Evolutionary conservation across 2,113 vertebrate genomes (phyloP).

Genomic region (Vireo altiloquus): DNA sequence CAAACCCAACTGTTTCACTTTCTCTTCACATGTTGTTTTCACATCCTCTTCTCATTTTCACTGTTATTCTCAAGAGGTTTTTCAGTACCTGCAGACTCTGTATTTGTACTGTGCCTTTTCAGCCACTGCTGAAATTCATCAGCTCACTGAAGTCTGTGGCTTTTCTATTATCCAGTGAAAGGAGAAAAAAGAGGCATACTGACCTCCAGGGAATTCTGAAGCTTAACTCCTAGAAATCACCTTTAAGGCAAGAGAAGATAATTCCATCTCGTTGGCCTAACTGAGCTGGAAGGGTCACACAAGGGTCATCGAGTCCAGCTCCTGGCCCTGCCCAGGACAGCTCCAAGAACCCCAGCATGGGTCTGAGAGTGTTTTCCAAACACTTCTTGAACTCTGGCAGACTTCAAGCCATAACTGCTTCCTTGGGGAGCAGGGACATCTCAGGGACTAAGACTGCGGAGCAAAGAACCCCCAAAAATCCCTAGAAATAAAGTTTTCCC

Average conservation of each 20-base stretch:
- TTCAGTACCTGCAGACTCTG: not conserved
- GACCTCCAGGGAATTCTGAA: not conserved
- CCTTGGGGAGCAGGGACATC: not conserved
- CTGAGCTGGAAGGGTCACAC: not conserved
- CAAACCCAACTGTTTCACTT: not conserved
- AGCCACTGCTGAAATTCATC: not conserved
- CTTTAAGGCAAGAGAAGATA: not conserved
- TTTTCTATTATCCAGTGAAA: not conserved
- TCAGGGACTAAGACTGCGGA: not conserved
- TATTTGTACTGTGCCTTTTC: not conserved
- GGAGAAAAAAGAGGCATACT: not conserved
- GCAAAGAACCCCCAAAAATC: not conserved
- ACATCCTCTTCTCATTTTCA: constrained; percentile 16
- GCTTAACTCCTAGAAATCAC: not conserved
- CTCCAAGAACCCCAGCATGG: not conserved
- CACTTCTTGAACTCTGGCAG: not conserved
- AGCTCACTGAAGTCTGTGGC: not conserved
- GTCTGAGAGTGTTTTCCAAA: not conserved
- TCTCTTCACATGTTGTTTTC: not conserved
- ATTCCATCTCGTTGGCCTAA: not conserved
- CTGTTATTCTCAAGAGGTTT: not conserved
- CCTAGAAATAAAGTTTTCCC: not conserved
- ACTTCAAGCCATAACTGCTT: not conserved
- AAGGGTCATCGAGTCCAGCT: not conserved
- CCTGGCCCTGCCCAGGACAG: not conserved